Percentiles rank a stretch among this genome's conserved stretches.
Evolutionary conservation across 1,140 invertebrate species (phyloP).

Genomic region (Drosophila sproati): DNA sequence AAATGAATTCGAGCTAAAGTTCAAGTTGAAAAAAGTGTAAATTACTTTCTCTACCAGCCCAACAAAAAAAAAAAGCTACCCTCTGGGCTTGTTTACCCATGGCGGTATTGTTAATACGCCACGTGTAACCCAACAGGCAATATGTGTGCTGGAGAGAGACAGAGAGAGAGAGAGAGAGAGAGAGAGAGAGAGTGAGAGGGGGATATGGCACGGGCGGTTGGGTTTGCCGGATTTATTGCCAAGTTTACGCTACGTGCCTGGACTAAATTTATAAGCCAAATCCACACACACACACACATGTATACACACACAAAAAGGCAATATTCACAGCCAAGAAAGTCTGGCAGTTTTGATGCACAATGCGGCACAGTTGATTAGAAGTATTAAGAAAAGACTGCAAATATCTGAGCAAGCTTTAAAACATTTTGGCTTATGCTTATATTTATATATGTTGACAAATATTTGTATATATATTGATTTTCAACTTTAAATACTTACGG

Average conservation of each 20-base stretch:
- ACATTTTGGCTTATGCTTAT: neutral
- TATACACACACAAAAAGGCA: constrained; percentile 44
- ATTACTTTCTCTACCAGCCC: constrained; percentile 57
- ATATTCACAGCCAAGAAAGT: constrained; percentile 45
- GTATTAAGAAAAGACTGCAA: neutral
- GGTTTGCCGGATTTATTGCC: constrained; percentile 75
- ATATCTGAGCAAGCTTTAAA: neutral
- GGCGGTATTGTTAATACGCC: constrained; percentile 82
- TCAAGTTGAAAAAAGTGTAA: constrained; percentile 70
- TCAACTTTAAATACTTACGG: neutral
- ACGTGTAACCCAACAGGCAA: constrained; percentile 64
- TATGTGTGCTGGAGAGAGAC: constrained; percentile 13
- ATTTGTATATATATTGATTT: neutral
- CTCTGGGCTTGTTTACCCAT: constrained; percentile 75
- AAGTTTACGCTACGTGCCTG: constrained; percentile 78
- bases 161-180: constrained; percentile 9
- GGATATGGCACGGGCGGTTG: constrained; percentile 47
- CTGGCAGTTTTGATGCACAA: neutral
- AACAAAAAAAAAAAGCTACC: constrained; percentile 35
- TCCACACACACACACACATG: constrained; percentile 46
- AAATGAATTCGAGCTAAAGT: constrained; percentile 42
- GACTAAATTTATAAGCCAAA: constrained; percentile 76
- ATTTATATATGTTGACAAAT: neutral
- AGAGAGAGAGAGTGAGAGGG: neutral
- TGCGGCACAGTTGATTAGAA: constrained; percentile 38